Evolutionary conservation across 2,113 vertebrate genomes (phyloP).

Genomic region (Pogonocichla stellata): DNA sequence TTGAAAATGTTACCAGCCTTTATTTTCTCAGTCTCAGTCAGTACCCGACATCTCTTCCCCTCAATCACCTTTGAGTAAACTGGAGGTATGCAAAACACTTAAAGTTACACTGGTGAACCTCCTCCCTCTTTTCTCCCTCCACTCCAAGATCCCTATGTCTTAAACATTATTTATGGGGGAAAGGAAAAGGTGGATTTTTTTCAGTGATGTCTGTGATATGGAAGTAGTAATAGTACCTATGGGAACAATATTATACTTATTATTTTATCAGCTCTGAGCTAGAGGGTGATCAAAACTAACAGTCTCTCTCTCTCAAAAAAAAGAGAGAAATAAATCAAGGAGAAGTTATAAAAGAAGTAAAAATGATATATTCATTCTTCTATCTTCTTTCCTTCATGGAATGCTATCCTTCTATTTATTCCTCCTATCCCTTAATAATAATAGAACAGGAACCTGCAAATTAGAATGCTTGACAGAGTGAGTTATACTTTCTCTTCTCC

Average conservation of each 20-base stretch:
- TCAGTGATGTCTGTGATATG: not conserved
- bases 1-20: not conserved
- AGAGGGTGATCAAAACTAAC: not conserved
- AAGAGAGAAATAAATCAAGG: not conserved
- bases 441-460: not conserved
- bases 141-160: not conserved
- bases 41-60: not conserved
- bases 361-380: not conserved
- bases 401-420: not conserved
- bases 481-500: not conserved
- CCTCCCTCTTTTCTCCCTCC: not conserved
- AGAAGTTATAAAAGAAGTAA: not conserved
- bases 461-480: not conserved
- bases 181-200: not conserved
- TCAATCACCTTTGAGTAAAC: not conserved
- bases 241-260: constrained; percentile 14
- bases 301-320: not conserved
- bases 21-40: not conserved
- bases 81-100: not conserved
- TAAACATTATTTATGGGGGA: not conserved
- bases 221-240: not conserved
- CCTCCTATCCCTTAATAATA: not conserved
- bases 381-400: not conserved
- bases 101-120: not conserved
- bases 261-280: not conserved